Conservation (phyloP, 2,797 vertebrate genomes). For the Psittacula echo region DNA sequence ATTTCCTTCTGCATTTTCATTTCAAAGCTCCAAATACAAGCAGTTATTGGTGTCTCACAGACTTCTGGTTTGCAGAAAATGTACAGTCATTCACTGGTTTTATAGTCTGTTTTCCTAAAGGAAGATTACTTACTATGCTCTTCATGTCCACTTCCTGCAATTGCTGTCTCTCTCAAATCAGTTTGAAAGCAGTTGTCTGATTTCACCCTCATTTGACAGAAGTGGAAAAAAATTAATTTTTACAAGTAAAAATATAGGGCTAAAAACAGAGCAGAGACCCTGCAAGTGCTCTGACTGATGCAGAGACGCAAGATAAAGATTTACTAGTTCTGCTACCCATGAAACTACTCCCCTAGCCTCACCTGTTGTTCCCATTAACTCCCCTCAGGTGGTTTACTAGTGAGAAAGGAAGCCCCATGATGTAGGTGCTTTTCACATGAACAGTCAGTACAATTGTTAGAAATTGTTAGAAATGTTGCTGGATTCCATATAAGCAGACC, state of each 20-base stretch:
- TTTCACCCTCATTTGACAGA: not conserved
- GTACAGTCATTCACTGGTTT: not conserved
- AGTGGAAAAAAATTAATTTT: not conserved
- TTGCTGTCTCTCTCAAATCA: not conserved
- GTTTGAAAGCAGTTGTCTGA: not conserved
- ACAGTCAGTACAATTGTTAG: not conserved
- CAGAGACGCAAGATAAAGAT: not conserved
- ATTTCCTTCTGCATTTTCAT: not conserved
- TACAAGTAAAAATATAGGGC: not conserved
- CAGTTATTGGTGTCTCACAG: not conserved
- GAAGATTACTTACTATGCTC: not conserved
- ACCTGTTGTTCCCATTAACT: not conserved
- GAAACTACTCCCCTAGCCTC: not conserved
- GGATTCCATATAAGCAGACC: not conserved
- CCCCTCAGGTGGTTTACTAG: not conserved
- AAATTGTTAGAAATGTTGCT: not conserved
- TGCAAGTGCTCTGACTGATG: not conserved
- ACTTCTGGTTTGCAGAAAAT: not conserved
- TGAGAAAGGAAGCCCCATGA: not conserved
- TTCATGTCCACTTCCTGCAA: not conserved
- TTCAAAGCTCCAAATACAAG: not conserved
- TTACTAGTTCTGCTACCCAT: not conserved
- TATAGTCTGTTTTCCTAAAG: not conserved
- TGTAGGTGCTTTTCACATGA: not conserved
- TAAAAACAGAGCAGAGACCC: not conserved